Evolutionary conservation across 2,113 vertebrate species (phyloP), one percentile per base, ranked within the genome.

Genomic region (Toxotes jaculatrix): DNA sequence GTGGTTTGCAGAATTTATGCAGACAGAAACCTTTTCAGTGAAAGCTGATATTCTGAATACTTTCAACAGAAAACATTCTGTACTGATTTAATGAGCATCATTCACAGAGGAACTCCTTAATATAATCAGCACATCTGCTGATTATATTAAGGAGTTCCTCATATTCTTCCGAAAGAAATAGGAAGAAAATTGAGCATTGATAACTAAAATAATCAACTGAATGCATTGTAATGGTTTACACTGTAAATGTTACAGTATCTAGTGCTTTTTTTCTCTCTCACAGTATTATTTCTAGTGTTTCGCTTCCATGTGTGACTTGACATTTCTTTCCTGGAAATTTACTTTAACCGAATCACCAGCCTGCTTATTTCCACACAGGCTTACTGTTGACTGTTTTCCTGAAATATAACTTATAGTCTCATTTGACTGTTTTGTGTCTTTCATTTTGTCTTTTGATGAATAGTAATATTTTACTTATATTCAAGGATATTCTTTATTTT

Each of bases 281-380:
- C 21, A 59, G 23, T 53, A 47, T 7, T 64, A 17, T 59, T 51
- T 75, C 40, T 82, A 14, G 4, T 56, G 40, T 69, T 74, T 5
- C 66, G 9, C 2, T 69, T 45, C 62, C 51, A 59, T 45, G 45
- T 56, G 11, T 68, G 57, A 65, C 27, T 64, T 82, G 4, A 67
- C 36, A 56, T 55, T 74, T 27, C 5, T 79, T 10, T 75, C 3
- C 43, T 64, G 27, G 63, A 27, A 56, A 42, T 56, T 38, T 60
- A 77, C 49, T 67, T 57, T 40, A 23, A 2, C 31, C 16, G 40
- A 87, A 53, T 31, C 23, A 56, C 6, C 55, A 64, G 56, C 19
- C 36, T 74, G 53, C 5, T 64, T 76, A 36, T 66, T 42, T 27
- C 27, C 27, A 27, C 27, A 27, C 27, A 27, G 27, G 27, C 27